Evolutionary conservation across 1,140 invertebrate genomes (phyloP).

Genomic region (Ceratina japonica): DNA sequence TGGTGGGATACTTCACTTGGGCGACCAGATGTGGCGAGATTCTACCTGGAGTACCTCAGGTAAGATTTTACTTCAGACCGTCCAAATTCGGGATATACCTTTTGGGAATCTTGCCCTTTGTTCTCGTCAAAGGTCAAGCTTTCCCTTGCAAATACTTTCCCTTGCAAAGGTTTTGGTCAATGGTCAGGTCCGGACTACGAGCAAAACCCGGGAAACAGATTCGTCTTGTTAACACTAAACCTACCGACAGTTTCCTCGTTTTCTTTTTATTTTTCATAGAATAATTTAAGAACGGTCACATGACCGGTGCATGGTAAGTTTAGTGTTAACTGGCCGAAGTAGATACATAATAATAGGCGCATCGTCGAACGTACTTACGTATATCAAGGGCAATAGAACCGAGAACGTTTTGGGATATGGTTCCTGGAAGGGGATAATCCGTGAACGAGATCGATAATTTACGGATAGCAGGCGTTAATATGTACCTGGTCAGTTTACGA

Average conservation of each 20-base stretch:
- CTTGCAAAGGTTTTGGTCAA: too few relatives aligned
- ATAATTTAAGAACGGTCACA: too few relatives aligned
- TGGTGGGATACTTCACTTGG: conserved; percentile 87
- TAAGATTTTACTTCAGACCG: too few relatives aligned
- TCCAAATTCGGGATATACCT: too few relatives aligned
- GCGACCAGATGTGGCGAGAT: conserved; percentile 92
- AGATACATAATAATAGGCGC: neutral
- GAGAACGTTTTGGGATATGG: conserved; percentile 36
- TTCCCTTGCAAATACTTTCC: neutral
- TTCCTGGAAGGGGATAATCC: conserved; percentile 23
- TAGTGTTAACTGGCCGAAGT: conserved; percentile 17
- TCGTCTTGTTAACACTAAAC: too few relatives aligned
- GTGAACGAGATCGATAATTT: conserved; percentile 39
- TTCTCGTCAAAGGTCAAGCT: too few relatives aligned
- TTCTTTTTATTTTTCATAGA: too few relatives aligned
- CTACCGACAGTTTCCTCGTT: too few relatives aligned
- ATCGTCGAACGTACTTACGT: conserved; percentile 18
- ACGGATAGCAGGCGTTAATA: neutral
- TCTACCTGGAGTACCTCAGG: conserved; percentile 92
- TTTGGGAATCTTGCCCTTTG: too few relatives aligned
- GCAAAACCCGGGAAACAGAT: conserved; percentile 3
- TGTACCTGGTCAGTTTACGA: neutral
- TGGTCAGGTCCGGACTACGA: too few relatives aligned
- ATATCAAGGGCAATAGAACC: conserved; percentile 42
- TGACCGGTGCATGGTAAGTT: too few relatives aligned